Percentiles rank a stretch among this genome's conserved stretches.
These are phyloP conservation scores for Drosophila cognata DNA, from an alignment of 2,888 invertebrate genomes.

Conservation along the genomic window DNA sequence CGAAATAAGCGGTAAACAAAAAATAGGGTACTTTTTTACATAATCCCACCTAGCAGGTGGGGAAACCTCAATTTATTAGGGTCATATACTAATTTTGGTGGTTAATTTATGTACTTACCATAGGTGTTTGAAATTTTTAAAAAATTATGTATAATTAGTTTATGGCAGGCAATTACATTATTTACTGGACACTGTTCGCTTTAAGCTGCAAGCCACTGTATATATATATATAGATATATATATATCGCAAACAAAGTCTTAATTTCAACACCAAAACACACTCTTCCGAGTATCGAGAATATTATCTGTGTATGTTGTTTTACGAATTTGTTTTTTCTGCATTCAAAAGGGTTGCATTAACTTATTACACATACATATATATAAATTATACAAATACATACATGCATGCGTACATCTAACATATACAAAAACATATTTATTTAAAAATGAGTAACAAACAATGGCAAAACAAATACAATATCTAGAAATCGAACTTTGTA, in stretches of 20 bases:
- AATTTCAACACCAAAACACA: constrained; percentile 53
- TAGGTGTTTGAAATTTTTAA: no score
- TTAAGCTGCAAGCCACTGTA: no score
- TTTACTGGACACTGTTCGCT: no score
- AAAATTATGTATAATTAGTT: no score
- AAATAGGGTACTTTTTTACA: no score
- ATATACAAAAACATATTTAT: constrained; percentile 66
- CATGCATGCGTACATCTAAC: constrained; percentile 53
- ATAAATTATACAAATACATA: constrained; percentile 39
- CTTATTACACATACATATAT: constrained; percentile 60
- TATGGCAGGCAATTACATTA: no score
- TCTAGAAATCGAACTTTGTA: constrained; percentile 52
- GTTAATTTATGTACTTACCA: no score
- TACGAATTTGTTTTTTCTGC: constrained; percentile 54
- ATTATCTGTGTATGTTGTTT: constrained; percentile 52
- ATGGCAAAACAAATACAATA: constrained; percentile 28
- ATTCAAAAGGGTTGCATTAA: constrained; percentile 77
- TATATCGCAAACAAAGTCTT: constrained; percentile 50
- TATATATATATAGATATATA: constrained; percentile 30
- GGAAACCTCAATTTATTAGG: no score
- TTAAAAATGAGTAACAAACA: constrained; percentile 44
- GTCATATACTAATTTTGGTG: no score
- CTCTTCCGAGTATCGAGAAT: constrained; percentile 20
- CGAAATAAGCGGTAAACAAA: no score
- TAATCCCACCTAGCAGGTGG: no score